Percentiles rank a stretch among this genome's conserved stretches.
phyloP scores from a whole-genome alignment of 2,888 invertebrate genomes.

The Drosophila monieri region DNA sequence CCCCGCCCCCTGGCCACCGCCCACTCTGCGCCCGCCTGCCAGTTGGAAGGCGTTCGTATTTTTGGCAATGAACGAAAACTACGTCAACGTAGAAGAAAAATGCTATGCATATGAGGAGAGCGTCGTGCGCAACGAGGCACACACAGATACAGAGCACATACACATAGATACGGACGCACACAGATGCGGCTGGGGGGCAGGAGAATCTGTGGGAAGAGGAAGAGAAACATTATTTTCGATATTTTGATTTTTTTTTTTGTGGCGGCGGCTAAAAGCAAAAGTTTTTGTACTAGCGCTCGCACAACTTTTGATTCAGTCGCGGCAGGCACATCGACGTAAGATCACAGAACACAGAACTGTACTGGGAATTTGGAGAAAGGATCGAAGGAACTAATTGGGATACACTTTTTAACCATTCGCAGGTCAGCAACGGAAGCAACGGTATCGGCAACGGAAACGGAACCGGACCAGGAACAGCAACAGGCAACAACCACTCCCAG shows the following conservation, averaged over 20 bases:
- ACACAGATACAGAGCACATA: constrained; percentile 12
- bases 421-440: constrained; percentile 86
- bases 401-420: constrained; percentile 60
- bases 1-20: constrained; percentile 33
- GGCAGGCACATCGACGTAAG: constrained; percentile 79
- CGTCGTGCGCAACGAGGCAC: constrained; percentile 74
- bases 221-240: constrained; percentile 46
- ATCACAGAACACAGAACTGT: constrained; percentile 11
- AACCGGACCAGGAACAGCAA: constrained; percentile 17
- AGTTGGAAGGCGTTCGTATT: constrained; percentile 60
- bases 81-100: constrained; percentile 64
- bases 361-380: background rate
- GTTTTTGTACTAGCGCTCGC: constrained; percentile 76
- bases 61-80: constrained; percentile 81
- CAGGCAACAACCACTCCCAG: constrained; percentile 33
- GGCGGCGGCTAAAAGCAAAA: constrained; percentile 68
- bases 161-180: constrained; percentile 6
- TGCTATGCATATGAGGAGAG: constrained; percentile 68
- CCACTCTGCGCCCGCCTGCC: constrained; percentile 7
- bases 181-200: constrained; percentile 22
- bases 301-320: constrained; percentile 84
- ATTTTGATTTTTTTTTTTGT: constrained; percentile 38
- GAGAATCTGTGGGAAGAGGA: constrained; percentile 40
- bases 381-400: constrained; percentile 18
- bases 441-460: constrained; percentile 38